Conservation (phyloP, 2,888 invertebrate genomes). For the Halictus quadricinctus region DNA sequence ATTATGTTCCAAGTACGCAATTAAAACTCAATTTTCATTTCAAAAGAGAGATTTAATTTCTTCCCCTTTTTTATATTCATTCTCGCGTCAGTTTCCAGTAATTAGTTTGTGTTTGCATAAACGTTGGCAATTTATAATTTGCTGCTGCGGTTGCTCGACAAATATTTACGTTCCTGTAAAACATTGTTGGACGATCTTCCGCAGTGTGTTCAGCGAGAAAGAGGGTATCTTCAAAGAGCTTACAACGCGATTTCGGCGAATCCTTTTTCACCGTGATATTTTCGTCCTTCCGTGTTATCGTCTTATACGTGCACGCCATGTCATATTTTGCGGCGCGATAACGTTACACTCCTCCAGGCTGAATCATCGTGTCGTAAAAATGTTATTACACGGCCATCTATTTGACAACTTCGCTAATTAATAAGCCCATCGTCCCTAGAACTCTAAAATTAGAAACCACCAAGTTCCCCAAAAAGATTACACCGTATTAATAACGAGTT, state of each 20-base stretch:
- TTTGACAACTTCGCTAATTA: background rate
- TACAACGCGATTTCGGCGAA: conserved; percentile 58
- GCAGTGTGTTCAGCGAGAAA: conserved; percentile 32
- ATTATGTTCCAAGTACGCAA: background rate
- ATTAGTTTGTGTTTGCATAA: conserved; percentile 5
- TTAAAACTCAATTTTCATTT: background rate
- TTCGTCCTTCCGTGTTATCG: conserved; percentile 49
- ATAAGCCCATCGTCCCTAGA: background rate
- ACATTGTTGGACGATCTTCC: conserved; percentile 46
- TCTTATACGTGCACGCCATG: conserved; percentile 40
- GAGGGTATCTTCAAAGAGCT: conserved; percentile 56
- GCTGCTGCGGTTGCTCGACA: conserved; percentile 6
- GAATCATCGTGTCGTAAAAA: conserved; percentile 14
- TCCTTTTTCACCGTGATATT: conserved; percentile 49
- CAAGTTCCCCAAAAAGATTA: background rate
- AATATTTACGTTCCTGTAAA: conserved; percentile 39
- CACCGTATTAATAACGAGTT: too few relatives aligned
- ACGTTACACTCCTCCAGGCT: conserved; percentile 3
- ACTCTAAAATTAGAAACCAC: background rate
- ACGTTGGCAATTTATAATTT: background rate
- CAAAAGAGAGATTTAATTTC: background rate
- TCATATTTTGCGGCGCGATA: conserved; percentile 31
- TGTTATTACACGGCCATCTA: background rate
- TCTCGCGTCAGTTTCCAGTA: background rate
- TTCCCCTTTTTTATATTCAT: background rate